Percentiles rank a stretch among this genome's conserved stretches.
phyloP scores from a whole-genome alignment of 2,797 vertebrate species.

The Myioborus miniatus region DNA sequence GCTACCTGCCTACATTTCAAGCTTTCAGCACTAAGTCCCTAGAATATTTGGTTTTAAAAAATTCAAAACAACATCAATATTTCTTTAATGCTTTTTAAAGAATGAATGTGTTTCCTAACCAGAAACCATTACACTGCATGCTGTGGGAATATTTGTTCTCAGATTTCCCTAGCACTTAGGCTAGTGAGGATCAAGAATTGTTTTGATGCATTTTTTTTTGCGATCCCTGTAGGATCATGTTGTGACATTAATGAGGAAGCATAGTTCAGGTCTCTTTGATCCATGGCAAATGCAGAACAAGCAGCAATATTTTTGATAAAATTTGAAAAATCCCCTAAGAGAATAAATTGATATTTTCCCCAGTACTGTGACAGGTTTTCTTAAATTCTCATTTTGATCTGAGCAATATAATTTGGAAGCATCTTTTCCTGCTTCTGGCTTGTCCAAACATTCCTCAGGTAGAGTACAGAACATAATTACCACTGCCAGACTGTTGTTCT shows the following conservation, averaged over 20 bases:
- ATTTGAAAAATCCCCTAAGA: not conserved
- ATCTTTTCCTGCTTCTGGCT: not conserved
- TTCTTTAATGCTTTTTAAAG: not conserved
- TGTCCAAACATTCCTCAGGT: not conserved
- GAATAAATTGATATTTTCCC: not conserved
- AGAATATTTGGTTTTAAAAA: not conserved
- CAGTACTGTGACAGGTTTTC: not conserved
- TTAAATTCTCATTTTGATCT: not conserved
- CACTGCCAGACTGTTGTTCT: not conserved
- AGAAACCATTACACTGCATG: not conserved
- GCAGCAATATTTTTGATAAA: not conserved
- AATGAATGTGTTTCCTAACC: not conserved
- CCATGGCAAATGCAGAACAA: not conserved
- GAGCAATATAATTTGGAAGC: not conserved
- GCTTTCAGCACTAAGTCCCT: not conserved
- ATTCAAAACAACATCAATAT: not conserved
- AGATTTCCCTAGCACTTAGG: not conserved
- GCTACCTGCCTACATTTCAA: not conserved
- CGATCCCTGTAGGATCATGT: not conserved
- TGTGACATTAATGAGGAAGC: not conserved
- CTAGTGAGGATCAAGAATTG: not conserved
- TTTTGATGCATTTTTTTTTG: not conserved
- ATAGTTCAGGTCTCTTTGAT: not conserved
- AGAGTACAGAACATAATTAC: not conserved
- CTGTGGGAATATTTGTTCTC: not conserved